Conservation (phyloP, 30 jellyfish, hydroid and myxozoan genomes). For the Hydra vulgaris region DNA sequence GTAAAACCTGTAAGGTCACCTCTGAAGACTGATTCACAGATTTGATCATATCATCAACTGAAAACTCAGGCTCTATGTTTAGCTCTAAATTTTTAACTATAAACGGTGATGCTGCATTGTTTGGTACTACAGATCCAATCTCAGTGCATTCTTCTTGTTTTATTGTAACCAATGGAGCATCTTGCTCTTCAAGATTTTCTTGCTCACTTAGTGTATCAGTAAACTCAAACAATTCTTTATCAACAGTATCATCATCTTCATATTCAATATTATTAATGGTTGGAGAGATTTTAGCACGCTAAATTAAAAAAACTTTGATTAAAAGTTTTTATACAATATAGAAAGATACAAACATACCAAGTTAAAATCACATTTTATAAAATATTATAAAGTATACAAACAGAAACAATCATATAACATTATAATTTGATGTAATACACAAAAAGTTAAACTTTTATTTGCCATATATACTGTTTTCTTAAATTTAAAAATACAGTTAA, state of each 20-base stretch:
- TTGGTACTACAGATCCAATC: not conserved
- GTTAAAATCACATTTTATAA: too few relatives aligned
- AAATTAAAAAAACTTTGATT: too few relatives aligned
- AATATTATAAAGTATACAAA: too few relatives aligned
- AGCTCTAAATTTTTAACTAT: not conserved
- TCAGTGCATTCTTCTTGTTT: not conserved
- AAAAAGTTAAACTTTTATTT: too few relatives aligned
- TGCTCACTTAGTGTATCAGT: not conserved
- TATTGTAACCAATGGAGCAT: not conserved
- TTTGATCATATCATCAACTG: conserved; percentile 9
- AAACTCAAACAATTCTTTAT: conserved; percentile 1
- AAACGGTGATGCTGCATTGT: not conserved
- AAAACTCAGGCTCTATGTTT: conserved; percentile 2
- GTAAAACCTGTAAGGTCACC: not conserved
- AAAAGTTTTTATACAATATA: too few relatives aligned
- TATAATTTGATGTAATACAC: too few relatives aligned
- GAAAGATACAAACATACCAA: too few relatives aligned
- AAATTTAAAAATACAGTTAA: too few relatives aligned
- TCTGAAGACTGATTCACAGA: not conserved
- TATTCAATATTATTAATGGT: not conserved
- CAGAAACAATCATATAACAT: too few relatives aligned
- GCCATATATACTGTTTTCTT: too few relatives aligned
- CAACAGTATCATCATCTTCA: conserved; percentile 1
- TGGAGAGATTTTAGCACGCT: not conserved
- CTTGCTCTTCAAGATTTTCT: not conserved